These are phyloP conservation scores for Sebastes taczanowskii DNA, from an alignment of 2,797 vertebrate genomes.

Conservation along the genomic window DNA sequence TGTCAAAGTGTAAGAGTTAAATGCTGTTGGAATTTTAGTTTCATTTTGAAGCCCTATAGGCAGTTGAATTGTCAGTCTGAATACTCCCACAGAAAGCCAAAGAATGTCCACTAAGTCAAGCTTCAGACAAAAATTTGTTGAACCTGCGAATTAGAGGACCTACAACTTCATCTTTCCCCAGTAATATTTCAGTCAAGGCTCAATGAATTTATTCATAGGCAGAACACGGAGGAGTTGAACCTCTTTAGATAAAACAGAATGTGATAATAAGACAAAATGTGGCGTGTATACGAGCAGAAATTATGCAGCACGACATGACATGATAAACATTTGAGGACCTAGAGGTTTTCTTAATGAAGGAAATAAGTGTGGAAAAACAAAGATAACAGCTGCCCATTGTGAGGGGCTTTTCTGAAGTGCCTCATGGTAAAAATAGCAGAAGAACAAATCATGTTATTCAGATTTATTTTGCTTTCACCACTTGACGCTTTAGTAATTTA, in stretches of 20 bases:
- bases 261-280: background rate
- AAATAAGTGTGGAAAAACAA: background rate
- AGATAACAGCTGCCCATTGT: background rate
- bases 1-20: background rate
- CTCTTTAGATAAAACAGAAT: background rate
- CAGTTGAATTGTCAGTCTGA: background rate
- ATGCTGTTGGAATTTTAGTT: background rate
- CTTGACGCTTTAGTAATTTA: background rate
- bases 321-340: background rate
- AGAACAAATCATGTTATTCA: background rate
- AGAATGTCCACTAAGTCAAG: background rate
- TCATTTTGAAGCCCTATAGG: background rate
- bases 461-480: background rate
- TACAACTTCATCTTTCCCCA: background rate
- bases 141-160: background rate
- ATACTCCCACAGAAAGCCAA: background rate
- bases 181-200: background rate
- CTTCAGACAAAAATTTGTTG: background rate
- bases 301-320: background rate
- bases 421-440: background rate
- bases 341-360: background rate
- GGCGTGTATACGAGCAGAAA: background rate
- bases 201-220: conserved; percentile 1
- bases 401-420: background rate
- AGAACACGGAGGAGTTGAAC: background rate